Evolutionary conservation across 1,140 invertebrate species (phyloP).

Genomic region (Hyposmocoma kahamanoa): DNA sequence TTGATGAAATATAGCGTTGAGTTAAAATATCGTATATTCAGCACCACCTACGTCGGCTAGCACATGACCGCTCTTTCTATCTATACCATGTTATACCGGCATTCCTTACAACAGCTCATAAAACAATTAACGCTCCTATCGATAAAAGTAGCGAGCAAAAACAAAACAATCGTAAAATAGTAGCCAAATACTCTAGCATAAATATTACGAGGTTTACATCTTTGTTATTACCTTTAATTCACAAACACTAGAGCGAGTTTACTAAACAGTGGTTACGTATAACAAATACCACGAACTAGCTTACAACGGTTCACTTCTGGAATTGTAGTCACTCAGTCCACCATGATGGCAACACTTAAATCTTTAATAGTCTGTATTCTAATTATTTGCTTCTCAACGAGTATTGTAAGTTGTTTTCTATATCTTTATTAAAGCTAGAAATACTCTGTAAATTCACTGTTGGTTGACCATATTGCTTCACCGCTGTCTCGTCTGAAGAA

Average conservation of each 20-base stretch:
- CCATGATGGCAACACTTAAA: constrained; percentile 7
- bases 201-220: neutral
- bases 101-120: too few relatives aligned
- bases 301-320: neutral
- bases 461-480: too few relatives aligned
- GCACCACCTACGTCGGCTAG: too few relatives aligned
- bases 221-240: neutral
- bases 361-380: constrained; percentile 1
- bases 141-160: too few relatives aligned
- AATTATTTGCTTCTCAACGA: constrained; percentile 3
- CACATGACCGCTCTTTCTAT: too few relatives aligned
- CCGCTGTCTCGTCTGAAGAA: too few relatives aligned
- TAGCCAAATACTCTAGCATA: neutral
- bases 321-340: constrained; percentile 11
- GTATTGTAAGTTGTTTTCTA: constrained; percentile 7
- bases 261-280: neutral
- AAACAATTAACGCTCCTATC: too few relatives aligned
- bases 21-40: too few relatives aligned
- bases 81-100: too few relatives aligned
- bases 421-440: too few relatives aligned
- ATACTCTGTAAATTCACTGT: too few relatives aligned
- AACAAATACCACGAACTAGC: neutral
- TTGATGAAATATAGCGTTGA: too few relatives aligned
- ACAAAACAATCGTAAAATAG: neutral
- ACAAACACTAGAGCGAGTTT: neutral